phyloP scores from a whole-genome alignment of 2,113 vertebrate genomes.

The Pseudorhombus dupliciocellatus region DNA sequence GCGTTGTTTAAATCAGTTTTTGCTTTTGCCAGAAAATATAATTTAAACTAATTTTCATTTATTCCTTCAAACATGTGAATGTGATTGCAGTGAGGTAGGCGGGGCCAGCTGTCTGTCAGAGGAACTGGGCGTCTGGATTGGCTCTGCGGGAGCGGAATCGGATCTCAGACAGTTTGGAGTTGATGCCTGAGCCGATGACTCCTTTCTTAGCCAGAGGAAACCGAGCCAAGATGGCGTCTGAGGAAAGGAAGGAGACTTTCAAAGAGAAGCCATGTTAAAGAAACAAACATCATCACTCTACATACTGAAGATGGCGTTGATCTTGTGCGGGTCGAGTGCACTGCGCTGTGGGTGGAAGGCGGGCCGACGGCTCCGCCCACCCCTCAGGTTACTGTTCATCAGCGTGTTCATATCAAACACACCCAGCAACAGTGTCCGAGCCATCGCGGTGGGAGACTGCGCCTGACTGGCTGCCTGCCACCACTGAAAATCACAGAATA shows the following conservation, averaged over 20 bases:
- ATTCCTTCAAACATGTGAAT: too few relatives aligned
- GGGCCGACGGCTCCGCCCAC: conserved; percentile 62
- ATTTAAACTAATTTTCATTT: too few relatives aligned
- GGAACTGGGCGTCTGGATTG: conserved; percentile 50
- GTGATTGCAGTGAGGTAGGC: neutral
- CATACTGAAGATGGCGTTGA: conserved; percentile 73
- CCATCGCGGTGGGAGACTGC: conserved; percentile 69
- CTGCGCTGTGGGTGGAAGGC: conserved; percentile 60
- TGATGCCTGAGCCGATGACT: conserved; percentile 76
- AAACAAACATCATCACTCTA: neutral
- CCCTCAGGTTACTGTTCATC: conserved; percentile 71
- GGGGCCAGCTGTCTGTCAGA: conserved; percentile 24
- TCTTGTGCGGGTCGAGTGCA: conserved; percentile 63
- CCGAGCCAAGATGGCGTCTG: conserved; percentile 76
- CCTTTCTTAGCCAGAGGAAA: conserved; percentile 73
- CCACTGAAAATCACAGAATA: conserved; percentile 62
- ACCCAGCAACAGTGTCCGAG: conserved; percentile 62
- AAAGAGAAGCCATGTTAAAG: neutral
- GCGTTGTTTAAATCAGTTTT: too few relatives aligned
- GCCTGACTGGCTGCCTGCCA: conserved; percentile 69
- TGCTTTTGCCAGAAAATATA: too few relatives aligned
- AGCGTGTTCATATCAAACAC: conserved; percentile 75
- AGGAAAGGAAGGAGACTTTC: neutral
- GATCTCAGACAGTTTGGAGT: conserved; percentile 79
- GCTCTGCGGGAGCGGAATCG: conserved; percentile 69